A percentile compares a stretch with the other conserved stretches of the same genome.
phyloP scores from a whole-genome alignment of 2,888 invertebrate genomes.

The Ochropleura leucogaster region DNA sequence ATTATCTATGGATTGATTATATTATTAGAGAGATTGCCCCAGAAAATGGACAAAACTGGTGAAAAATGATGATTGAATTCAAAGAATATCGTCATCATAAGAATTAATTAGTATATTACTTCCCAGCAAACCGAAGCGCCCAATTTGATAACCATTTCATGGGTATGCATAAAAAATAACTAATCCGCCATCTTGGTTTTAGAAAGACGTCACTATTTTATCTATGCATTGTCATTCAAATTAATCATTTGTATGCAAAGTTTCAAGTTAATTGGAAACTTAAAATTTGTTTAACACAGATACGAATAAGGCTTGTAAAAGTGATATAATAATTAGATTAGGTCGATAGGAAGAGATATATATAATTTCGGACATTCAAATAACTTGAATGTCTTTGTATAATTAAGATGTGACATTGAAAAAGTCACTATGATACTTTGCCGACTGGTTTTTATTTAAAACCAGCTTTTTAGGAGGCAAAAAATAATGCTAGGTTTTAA shows the following conservation, averaged over 20 bases:
- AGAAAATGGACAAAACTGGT: neutral
- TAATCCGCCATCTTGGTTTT: no score
- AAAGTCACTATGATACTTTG: slow-evolving; percentile 14
- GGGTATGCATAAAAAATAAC: no score
- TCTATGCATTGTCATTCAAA: no score
- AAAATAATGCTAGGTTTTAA: slow-evolving; percentile 6
- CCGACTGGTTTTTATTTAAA: slow-evolving; percentile 16
- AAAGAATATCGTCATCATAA: neutral
- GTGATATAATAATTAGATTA: neutral
- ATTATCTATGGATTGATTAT: neutral
- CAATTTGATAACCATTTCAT: no score
- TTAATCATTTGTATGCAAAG: no score
- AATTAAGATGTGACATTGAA: slow-evolving; percentile 24
- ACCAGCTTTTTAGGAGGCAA: neutral
- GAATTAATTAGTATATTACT: no score
- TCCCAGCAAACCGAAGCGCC: no score
- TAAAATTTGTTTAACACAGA: no score
- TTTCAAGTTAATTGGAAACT: no score
- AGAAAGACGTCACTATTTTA: no score
- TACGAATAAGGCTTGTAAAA: no score
- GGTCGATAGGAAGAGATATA: neutral
- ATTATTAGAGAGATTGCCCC: neutral
- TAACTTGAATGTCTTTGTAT: slow-evolving; percentile 12
- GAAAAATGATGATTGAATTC: neutral
- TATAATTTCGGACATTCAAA: slow-evolving; percentile 1